These are phyloP conservation scores for Erinaceus europaeus DNA, from an alignment of 2,113 vertebrate species.

Conservation along the genomic window DNA sequence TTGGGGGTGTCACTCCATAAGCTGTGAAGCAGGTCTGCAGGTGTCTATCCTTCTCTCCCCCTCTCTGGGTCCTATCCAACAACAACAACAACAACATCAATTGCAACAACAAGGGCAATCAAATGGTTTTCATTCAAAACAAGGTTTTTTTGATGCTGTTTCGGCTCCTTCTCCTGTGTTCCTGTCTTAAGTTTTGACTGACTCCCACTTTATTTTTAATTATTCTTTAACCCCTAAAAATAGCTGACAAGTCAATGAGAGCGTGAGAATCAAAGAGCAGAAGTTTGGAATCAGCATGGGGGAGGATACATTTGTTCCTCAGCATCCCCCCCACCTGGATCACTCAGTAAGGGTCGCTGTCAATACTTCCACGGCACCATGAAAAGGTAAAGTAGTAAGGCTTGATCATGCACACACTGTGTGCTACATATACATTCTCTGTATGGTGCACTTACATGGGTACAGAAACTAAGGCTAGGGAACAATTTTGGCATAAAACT, in stretches of 20 bases:
- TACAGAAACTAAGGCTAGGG: neutral
- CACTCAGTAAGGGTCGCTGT: neutral
- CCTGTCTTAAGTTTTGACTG: neutral
- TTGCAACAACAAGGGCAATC: neutral
- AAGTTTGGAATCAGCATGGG: neutral
- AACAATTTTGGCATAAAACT: neutral
- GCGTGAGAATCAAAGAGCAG: slow-evolving; percentile 9
- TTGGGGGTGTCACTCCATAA: too few species aligned
- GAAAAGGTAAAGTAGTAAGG: slow-evolving; percentile 13
- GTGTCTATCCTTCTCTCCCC: too few species aligned
- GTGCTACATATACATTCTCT: too few species aligned
- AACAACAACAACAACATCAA: too few species aligned
- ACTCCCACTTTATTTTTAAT: neutral
- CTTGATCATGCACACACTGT: too few species aligned
- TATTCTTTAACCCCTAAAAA: neutral
- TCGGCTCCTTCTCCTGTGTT: neutral
- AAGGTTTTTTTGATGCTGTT: neutral
- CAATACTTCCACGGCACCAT: neutral
- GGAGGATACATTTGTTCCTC: neutral
- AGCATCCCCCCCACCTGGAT: neutral
- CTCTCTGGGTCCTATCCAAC: too few species aligned
- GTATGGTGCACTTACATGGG: neutral
- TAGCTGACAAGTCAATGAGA: neutral
- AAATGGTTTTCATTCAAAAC: too few species aligned
- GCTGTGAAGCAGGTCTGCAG: too few species aligned